Conservation (phyloP, 92 coral and sea anemone species). For the Phenganax stokvisi region DNA sequence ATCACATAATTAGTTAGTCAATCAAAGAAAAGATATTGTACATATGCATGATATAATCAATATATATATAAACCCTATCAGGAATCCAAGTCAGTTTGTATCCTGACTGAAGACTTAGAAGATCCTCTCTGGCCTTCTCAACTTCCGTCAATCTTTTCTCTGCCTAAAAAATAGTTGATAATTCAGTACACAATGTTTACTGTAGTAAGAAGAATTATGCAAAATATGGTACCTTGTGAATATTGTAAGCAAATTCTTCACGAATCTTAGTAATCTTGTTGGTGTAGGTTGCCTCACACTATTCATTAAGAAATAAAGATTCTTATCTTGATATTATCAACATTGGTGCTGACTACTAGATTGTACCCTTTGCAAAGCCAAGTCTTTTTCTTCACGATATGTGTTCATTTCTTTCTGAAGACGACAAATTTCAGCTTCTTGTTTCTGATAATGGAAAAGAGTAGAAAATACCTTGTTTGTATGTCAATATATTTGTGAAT, state of each 20-base stretch:
- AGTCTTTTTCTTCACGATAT: conserved; percentile 68
- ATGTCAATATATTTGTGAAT: not conserved
- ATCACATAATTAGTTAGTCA: not conserved
- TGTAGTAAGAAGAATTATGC: too few species aligned
- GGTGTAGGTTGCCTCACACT: conserved; percentile 91
- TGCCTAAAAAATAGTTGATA: conserved; percentile 51
- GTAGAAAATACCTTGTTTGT: not conserved
- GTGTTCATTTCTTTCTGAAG: conserved; percentile 68
- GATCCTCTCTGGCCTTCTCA: conserved; percentile 70
- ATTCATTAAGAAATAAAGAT: conserved; percentile 4
- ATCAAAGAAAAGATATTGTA: not conserved
- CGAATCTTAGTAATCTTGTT: conserved; percentile 83
- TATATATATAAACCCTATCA: conserved; percentile 57
- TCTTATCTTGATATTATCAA: not conserved
- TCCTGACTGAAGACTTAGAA: conserved; percentile 69
- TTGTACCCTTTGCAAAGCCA: conserved; percentile 72
- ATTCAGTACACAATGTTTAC: not conserved
- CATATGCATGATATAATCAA: not conserved
- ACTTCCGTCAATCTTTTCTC: conserved; percentile 67
- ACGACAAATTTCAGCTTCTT: conserved; percentile 63
- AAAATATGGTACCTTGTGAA: conserved; percentile 61
- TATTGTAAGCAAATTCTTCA: conserved; percentile 76
- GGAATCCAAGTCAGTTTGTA: conserved; percentile 93
- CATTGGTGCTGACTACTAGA: not conserved
- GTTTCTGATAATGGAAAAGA: conserved; percentile 43